These are phyloP conservation scores for Natator depressus DNA, from an alignment of 2,113 vertebrate species.

Conservation along the genomic window DNA sequence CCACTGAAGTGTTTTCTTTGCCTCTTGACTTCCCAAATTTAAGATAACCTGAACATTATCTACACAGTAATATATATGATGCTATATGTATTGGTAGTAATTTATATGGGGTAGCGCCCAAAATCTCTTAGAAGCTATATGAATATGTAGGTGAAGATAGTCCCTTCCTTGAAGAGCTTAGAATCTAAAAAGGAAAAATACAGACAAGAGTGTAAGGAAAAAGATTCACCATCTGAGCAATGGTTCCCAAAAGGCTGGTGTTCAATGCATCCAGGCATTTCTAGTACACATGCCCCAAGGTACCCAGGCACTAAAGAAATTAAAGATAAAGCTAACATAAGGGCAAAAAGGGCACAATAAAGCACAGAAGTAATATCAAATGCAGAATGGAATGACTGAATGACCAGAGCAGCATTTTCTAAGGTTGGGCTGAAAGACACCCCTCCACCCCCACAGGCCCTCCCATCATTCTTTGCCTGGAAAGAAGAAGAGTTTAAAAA, in stretches of 20 bases:
- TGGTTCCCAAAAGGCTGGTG: background rate
- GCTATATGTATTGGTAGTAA: background rate
- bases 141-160: background rate
- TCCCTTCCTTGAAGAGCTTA: background rate
- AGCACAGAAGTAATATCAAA: background rate
- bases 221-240: background rate
- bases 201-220: background rate
- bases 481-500: background rate
- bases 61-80: background rate
- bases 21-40: background rate
- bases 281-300: background rate
- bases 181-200: background rate
- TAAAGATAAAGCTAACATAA: background rate
- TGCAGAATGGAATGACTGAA: background rate
- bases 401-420: background rate
- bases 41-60: background rate
- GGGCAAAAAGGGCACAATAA: background rate
- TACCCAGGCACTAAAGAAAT: background rate
- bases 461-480: background rate
- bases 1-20: background rate
- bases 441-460: no score
- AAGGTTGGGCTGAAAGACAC: background rate
- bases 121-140: background rate
- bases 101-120: background rate
- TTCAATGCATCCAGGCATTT: background rate